Evolutionary conservation across 2,888 invertebrate species (phyloP).

Genomic region (Nezara viridula): DNA sequence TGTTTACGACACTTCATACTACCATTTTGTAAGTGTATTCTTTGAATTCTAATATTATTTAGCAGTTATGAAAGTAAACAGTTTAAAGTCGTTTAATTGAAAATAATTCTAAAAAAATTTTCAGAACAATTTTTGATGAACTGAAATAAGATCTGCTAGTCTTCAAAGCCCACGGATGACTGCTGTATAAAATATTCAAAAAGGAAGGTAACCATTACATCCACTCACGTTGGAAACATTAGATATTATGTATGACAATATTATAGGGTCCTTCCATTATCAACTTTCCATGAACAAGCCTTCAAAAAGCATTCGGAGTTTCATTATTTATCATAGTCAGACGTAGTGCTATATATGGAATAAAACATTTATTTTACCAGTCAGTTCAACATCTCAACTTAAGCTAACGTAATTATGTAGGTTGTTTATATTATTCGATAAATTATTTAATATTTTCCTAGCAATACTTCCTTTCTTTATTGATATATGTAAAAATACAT

Average conservation of each 20-base stretch:
- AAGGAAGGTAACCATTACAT: neutral
- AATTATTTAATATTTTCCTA: neutral
- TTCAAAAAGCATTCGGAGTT: neutral
- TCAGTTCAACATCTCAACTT: neutral
- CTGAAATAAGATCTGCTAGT: neutral
- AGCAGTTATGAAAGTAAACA: neutral
- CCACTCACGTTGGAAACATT: neutral
- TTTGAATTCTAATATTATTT: neutral
- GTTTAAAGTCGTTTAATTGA: neutral
- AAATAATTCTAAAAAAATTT: neutral
- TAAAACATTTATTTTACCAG: neutral
- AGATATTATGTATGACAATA: constrained; percentile 13
- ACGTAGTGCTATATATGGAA: neutral
- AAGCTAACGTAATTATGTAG: neutral
- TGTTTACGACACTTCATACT: too few species aligned
- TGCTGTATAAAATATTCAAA: neutral
- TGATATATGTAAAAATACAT: neutral
- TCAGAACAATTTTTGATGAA: neutral
- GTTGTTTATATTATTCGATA: neutral
- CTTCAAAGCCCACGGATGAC: neutral
- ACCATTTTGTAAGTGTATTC: neutral
- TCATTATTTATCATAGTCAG: neutral
- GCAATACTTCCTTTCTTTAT: too few species aligned
- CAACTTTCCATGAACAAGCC: neutral
- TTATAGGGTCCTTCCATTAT: constrained; percentile 42